Evolutionary conservation across 2,888 invertebrate species (phyloP).

Genomic region (Hololepta plana): DNA sequence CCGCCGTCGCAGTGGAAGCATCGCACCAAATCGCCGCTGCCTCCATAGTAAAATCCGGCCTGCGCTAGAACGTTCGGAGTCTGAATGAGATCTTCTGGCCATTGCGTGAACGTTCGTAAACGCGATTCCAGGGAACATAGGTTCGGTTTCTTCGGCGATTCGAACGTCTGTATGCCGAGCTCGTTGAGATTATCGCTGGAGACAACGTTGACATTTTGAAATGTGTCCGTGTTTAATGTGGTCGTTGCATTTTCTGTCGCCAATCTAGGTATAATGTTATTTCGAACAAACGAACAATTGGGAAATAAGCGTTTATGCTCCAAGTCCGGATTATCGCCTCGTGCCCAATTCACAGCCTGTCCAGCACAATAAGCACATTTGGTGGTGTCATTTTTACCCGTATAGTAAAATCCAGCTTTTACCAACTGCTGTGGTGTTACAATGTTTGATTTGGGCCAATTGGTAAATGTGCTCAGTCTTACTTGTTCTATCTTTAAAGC

Average conservation of each 20-base stretch:
- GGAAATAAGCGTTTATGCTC: constrained; percentile 49
- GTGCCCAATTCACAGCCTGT: constrained; percentile 43
- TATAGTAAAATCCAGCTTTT: constrained; percentile 70
- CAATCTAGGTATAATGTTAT: constrained; percentile 25
- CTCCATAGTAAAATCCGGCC: constrained; percentile 79
- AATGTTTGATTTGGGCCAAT: constrained; percentile 48
- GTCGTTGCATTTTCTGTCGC: no score
- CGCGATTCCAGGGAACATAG: constrained; percentile 52
- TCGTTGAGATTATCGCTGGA: constrained; percentile 33
- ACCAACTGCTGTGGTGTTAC: constrained; percentile 58
- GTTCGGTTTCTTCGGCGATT: constrained; percentile 43
- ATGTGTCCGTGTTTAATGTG: no score
- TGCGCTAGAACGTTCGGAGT: constrained; percentile 59
- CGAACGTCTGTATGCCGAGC: constrained; percentile 39
- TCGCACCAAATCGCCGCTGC: constrained; percentile 55
- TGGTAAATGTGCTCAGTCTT: constrained; percentile 48
- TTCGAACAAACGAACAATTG: constrained; percentile 33
- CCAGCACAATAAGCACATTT: constrained; percentile 72
- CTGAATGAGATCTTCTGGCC: constrained; percentile 62
- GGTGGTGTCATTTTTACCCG: constrained; percentile 52
- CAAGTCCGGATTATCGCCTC: constrained; percentile 44
- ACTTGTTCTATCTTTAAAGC: constrained; percentile 28
- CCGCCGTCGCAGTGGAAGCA: constrained; percentile 94
- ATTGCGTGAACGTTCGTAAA: constrained; percentile 48
- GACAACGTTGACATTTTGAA: no score